Conservation (phyloP, 2,797 vertebrate genomes). For the Hybognathus amarus region DNA sequence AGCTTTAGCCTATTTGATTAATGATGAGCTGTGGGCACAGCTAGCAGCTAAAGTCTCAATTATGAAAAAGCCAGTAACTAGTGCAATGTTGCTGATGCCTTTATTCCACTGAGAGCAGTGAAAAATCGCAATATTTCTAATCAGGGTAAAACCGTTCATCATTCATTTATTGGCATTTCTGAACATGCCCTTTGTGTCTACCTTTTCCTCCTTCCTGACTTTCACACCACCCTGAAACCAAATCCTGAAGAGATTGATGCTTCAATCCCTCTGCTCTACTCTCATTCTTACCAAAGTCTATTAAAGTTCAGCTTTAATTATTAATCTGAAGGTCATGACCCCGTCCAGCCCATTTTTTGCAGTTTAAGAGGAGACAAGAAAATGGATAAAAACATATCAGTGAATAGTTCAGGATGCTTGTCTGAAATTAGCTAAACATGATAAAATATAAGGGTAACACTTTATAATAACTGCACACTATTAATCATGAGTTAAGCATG, state of each 20-base stretch:
- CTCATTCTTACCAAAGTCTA: constrained; percentile 36
- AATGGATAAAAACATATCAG: neutral
- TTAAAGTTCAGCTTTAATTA: constrained; percentile 59
- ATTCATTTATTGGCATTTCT: constrained; percentile 93
- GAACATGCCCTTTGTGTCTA: constrained; percentile 60
- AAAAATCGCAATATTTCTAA: constrained; percentile 99
- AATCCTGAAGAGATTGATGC: constrained; percentile 52
- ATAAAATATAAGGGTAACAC: too few relatives aligned
- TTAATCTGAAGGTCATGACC: constrained; percentile 55
- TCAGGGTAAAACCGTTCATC: constrained; percentile 96
- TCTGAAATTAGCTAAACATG: neutral
- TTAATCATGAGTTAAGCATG: too few relatives aligned
- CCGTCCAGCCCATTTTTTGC: constrained; percentile 6
- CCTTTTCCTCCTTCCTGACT: constrained; percentile 52
- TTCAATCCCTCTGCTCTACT: constrained; percentile 32
- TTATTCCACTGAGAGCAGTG: constrained; percentile 95
- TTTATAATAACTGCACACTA: too few relatives aligned
- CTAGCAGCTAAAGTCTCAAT: constrained; percentile 99
- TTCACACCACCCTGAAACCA: constrained; percentile 50
- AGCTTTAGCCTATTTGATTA: constrained; percentile 95
- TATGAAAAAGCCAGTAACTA: constrained; percentile 98
- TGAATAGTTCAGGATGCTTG: neutral
- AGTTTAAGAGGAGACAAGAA: neutral
- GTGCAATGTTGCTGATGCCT: constrained; percentile 96
- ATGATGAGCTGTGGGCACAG: constrained; percentile 98